Evolutionary conservation across 2,888 invertebrate genomes (phyloP), one percentile per base, ranked within the genome.

Genomic region (Volucella zonaria): DNA sequence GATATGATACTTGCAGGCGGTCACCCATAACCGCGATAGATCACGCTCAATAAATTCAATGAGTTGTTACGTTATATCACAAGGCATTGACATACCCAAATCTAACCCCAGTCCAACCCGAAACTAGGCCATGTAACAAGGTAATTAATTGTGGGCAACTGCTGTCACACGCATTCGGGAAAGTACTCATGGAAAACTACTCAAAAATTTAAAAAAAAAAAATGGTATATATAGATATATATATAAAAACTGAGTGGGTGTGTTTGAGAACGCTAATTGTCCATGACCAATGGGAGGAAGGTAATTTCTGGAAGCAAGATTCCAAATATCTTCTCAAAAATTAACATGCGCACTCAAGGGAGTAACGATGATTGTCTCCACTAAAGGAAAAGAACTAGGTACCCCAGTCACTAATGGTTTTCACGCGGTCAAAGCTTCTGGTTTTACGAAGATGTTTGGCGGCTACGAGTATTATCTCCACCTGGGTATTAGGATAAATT

Each of bases 41-140:
- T 82, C 70, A 83, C 75, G 82, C 82, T 75, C 79, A 75, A 83
- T 83, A 83, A 83, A 83, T 52, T 83, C 66, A 54, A 61, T 79
- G 79, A 83, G 14, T 83, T 71, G 79, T 31, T 31, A 31, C 6
- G 31, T 31, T 31, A 31, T 79, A 61, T 62, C 56, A 40, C 56
- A 31, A 47, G 56, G 14, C 18, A 23, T 47, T 38, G 68, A 68
- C 73, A 31, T 49, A 58, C 56, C 67, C 66, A 31, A 31, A 31
- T 31, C 31, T 31, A 31, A 31, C 31, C 31, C 31, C 6, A 31
- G 31, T 31, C 6, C 31, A 31, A 31, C 31, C 31, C 31, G 6
- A 31, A 31, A 31, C 31, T 49, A 4, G 43, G 10, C 52, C 59
- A 74, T 42, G 74, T 58, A 71, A 79, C 74, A 79, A 75, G 38